Evolutionary conservation across 2,888 invertebrate species (phyloP).

Genomic region (Spodoptera picta): DNA sequence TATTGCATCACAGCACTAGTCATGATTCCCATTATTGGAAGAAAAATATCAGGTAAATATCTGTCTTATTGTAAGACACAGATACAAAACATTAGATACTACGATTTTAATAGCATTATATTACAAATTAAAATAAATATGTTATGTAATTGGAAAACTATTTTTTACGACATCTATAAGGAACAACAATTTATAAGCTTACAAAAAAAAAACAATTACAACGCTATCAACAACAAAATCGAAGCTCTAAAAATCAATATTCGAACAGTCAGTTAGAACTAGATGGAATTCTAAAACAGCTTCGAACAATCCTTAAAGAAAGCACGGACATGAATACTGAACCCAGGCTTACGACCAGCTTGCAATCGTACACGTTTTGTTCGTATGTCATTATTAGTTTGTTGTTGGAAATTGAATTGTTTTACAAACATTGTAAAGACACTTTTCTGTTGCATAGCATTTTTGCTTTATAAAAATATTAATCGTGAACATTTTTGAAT

Average conservation of each 20-base stretch:
- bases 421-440: conserved; percentile 9
- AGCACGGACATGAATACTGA: conserved; percentile 71
- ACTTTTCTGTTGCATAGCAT: not conserved
- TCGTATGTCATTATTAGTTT: conserved; percentile 50
- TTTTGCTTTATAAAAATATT: not conserved
- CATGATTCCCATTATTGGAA: no score
- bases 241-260: conserved; percentile 32
- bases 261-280: conserved; percentile 57
- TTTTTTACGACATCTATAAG: no score
- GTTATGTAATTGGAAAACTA: no score
- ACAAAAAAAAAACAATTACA: no score
- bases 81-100: no score
- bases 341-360: conserved; percentile 54
- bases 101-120: no score
- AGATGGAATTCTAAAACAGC: conserved; percentile 72
- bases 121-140: no score
- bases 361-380: conserved; percentile 57
- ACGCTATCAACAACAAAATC: not conserved
- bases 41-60: no score
- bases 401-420: conserved; percentile 37
- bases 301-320: conserved; percentile 65
- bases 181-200: no score
- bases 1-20: no score
- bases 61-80: no score
- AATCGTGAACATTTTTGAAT: no score